Conservation (phyloP, 2,888 invertebrate species). For the Seira musarum region DNA sequence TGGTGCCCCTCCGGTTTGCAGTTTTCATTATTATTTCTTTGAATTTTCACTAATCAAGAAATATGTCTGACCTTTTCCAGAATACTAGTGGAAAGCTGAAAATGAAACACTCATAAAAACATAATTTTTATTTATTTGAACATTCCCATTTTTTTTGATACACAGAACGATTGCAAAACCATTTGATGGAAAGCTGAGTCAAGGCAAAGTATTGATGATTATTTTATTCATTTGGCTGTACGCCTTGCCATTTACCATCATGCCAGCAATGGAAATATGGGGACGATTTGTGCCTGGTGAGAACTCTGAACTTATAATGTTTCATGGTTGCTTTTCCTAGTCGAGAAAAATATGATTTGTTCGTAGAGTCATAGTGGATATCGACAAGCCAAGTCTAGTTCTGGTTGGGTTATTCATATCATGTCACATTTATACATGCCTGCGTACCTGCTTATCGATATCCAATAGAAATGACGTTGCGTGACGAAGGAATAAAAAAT, state of each 20-base stretch:
- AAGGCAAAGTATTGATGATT: constrained; percentile 85
- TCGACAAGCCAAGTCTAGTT: too few species aligned
- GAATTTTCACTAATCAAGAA: background rate
- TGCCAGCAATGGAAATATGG: constrained; percentile 84
- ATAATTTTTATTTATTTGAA: constrained; percentile 1
- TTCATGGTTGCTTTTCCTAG: background rate
- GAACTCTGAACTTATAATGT: background rate
- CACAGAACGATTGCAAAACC: constrained; percentile 84
- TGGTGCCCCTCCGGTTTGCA: too few species aligned
- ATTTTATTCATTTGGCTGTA: constrained; percentile 83
- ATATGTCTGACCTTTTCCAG: background rate
- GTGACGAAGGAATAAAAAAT: constrained; percentile 11
- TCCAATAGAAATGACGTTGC: constrained; percentile 6
- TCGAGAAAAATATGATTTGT: too few species aligned
- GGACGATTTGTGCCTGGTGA: constrained; percentile 81
- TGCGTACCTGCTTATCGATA: background rate
- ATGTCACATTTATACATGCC: constrained; percentile 15
- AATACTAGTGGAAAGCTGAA: too few species aligned
- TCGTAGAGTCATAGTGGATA: too few species aligned
- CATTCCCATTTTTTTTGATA: background rate
- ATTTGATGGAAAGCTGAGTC: constrained; percentile 85
- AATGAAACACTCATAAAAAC: too few species aligned
- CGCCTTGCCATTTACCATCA: constrained; percentile 84
- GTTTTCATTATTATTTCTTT: background rate
- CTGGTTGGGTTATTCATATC: background rate